Evolutionary conservation across 2,113 vertebrate genomes (phyloP).

Genomic region (Erythrocercus mccallii): DNA sequence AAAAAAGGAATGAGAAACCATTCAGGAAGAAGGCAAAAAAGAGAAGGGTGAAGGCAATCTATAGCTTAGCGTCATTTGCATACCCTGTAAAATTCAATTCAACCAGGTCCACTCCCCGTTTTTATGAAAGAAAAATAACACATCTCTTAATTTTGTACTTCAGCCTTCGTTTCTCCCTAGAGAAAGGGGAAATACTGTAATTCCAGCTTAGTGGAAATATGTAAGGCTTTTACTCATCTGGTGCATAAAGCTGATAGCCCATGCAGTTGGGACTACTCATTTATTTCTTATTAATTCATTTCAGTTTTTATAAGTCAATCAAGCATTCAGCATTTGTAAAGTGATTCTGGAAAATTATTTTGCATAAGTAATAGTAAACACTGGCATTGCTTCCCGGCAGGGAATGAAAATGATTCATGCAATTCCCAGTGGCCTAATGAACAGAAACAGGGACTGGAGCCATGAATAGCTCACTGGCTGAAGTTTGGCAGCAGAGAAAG

Average conservation of each 20-base stretch:
- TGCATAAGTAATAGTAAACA: conserved; percentile 77
- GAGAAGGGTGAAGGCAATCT: background rate
- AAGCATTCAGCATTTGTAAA: conserved; percentile 74
- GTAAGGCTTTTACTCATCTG: conserved; percentile 57
- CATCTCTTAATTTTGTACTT: conserved; percentile 62
- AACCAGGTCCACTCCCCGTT: background rate
- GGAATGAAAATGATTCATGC: conserved; percentile 60
- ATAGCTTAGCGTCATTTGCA: background rate
- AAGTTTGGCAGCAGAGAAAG: conserved; percentile 30
- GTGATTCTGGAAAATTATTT: conserved; percentile 76
- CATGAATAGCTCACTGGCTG: conserved; percentile 28
- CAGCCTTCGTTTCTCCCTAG: conserved; percentile 29
- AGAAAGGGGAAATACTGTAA: conserved; percentile 55
- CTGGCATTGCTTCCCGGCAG: conserved; percentile 67
- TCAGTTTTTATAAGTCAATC: conserved; percentile 71
- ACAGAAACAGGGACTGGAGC: conserved; percentile 53
- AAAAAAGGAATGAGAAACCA: background rate
- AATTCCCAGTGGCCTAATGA: conserved; percentile 64
- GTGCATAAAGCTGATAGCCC: conserved; percentile 70
- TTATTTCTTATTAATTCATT: conserved; percentile 76
- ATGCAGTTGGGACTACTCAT: conserved; percentile 54
- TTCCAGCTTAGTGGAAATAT: conserved; percentile 69
- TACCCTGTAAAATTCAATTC: background rate
- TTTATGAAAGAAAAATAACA: conserved; percentile 51
- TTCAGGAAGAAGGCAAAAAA: background rate